Evolutionary conservation across 2,888 invertebrate genomes (phyloP), one percentile per base, ranked within the genome.

Genomic region (Nemapogon koenigi): DNA sequence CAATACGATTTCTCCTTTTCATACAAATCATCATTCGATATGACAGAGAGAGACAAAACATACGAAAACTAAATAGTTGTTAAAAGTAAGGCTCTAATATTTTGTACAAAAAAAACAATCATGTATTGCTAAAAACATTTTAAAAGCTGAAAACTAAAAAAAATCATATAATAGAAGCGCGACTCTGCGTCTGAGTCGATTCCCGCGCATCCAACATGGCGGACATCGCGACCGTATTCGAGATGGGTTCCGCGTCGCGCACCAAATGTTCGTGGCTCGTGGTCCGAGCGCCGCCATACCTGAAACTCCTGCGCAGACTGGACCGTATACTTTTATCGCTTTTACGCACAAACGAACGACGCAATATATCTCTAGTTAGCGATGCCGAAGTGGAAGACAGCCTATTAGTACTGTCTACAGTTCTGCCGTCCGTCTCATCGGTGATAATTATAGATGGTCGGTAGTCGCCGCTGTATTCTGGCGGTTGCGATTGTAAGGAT

Each of bases 201-300:
- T 46, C 44, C 58, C 64, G 57, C 52, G 65, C 57, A 13, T 56
- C 57, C 44, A 62, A 41, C 56, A 72, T 61, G 38, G 64, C 61
- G 4, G 83, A 83, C 72, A 76, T 65, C 0, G 75, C 71, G 0
- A 73, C 73, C 0, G 78, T 78, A 16, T 57, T 71, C 0, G 78
- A 76, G n/a, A 85, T 84, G 0, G 86, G 85, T 22, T 83, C 84
- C 0, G 78, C 84, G 1, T 81, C 81, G 16, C 84, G 75, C 3
- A 86, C 83, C 44, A 86, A 59, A 36, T 82, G 81, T 49, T 85
- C 85, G 31, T 83, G 81, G 47, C 85, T 85, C 2, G 65, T 70
- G 0, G 71, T 69, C 39, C 73, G 41, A 1, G 51, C 54, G 54
- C 67, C 58, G 54, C 83, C 58, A 49, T 80, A 68, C 41, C 65